Base-by-base conservation (phyloP, 2,113 vertebrate genomes). In the Sisor rabdophorus region DNA sequence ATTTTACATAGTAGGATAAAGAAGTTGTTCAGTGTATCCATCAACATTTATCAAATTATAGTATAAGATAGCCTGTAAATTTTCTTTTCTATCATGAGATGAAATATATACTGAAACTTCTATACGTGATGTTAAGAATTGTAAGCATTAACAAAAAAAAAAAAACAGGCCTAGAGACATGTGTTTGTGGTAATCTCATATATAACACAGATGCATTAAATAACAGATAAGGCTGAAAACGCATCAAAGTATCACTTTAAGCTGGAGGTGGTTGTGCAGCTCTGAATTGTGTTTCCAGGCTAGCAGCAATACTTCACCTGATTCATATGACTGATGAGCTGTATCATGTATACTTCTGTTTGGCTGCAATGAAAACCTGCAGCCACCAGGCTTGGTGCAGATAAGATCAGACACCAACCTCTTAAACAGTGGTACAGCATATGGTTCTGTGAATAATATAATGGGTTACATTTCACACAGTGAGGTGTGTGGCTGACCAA, bases 371-470 rank as follows among this genome's bases (percentile, higher is more conserved):
- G 40, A 63, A 68, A 56, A 56, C 75, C 52, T 68, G 74, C 36
- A 55, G 53, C 16, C 64, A 32, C 16, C 75, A 47, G 36, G 17
- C 20, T 65, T 40, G 50, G 63, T 56, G 12, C 32, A 48, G 75
- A 58, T 76, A 77, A 16, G 24, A 53, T 48, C 20, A 71, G 50
- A 55, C 52, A 71, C 52, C 52, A 55, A 30, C 9, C 6, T 40
- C 72, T 60, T 76, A 68, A 75, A 47, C 70, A 53, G 60, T 30
- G 61, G 69, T 76, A 52, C 40, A 60, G 53, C 68, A 79, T 80
- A 79, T 79, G 69, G 69, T 72, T 64, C 50, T 44, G 17, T 36
- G 47, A 77, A 55, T 19, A 68, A 68, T 11, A 50, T 70, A 76
- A 79, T 79, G 36, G 76, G 24, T 61, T 26, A 12, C 28, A 59